Base-by-base conservation (phyloP, 1,140 invertebrate genomes). In the Tribolium madens region DNA sequence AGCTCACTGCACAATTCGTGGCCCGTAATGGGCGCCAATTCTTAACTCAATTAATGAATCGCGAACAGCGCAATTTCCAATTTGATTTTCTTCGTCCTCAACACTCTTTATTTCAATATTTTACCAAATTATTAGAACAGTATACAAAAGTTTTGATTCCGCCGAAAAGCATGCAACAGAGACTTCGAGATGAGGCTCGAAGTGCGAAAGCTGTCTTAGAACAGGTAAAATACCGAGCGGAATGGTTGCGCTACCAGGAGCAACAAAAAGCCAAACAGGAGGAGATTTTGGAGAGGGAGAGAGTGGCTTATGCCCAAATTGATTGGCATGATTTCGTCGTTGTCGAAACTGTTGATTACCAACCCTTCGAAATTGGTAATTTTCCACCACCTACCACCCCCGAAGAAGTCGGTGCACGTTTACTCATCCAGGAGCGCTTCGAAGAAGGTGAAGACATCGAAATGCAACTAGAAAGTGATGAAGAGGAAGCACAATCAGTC, bases 271-370 rank as follows among this genome's bases (percentile, higher is more conserved):
- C 95, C 0, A 94, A 95, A 77, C 97, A 98, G 86, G 97, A 99
- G 85, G 97, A 98, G 82, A 95, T 96, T 82, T 89, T 96, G 12
- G 98, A 99, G 86, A 91, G 95, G 42, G 98, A 99, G 87, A 90
- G 97, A 87, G 92, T 98, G 31, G 97, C 97, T 0, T 99, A 99
- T 86, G 96, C 97, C 1, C 96, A 97, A 83, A 99, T 99, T 80
- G 98, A 99, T 86, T 99, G 98, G 98, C 98, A 99, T 85, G 98
- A 99, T 87, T 99, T 99, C 89, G 98, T 99, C 1, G 97, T 99
- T 0, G 98, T 99, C 0, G 98, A 99, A 87, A 99, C 98, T 0
- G 98, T 99, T 0, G 98, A 99, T 86, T 99, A 99, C 86, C 96
- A 99, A 80, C 94, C 96, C 0, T 96, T 96, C 83, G 98, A 99